Base-by-base conservation (phyloP, 2,797 vertebrate genomes). In the Myripristis murdjan region DNA sequence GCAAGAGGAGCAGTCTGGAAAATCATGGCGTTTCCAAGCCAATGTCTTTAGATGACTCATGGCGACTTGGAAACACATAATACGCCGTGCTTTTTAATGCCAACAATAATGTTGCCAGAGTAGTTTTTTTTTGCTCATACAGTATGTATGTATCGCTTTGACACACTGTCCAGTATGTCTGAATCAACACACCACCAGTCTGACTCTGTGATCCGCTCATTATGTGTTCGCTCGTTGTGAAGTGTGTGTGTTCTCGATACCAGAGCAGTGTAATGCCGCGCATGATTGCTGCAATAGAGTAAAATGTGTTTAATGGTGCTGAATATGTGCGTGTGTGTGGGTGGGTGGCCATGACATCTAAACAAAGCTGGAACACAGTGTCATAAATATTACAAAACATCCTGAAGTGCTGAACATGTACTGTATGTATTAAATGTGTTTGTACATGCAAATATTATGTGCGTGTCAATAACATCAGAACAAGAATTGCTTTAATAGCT, bases 151-250 rank as follows among this genome's bases (percentile, higher is more conserved):
- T 20, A 20, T 20, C 20, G 20, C 20, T 20, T 20, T 20, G 20
- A 20, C 20, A 20, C 20, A 20, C 20, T 20, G 20, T 20, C 20
- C 20, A 20, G 28, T 6, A 28, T 5, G 4, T 6, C 6, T 28
- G 28, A 28, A 28, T 28, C 28, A 28, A 28, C 28, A 20, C 20
- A 48, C 2, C 41, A 22, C 6, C 44, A 63, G 28, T 20, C 43
- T 18, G 6, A 69, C 66, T 31, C 58, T 12, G 57, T 65, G 70
- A 31, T 49, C 53, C 8, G 9, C 68, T 49, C 26, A 79, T 43
- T 10, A 48, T 20, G 23, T 33, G 52, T 65, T 73, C 23, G 58
- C 5, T 26, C 51, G 22, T 75, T 65, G n/a, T n/a, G n/a, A 22
- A 18, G 37, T 52, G 9, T 41, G 18, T 3, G 43, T 51, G 24